A percentile compares a stretch with the other conserved stretches of the same genome.
Conservation (phyloP, 2,888 invertebrate species). For the Cerastoderma edule region DNA sequence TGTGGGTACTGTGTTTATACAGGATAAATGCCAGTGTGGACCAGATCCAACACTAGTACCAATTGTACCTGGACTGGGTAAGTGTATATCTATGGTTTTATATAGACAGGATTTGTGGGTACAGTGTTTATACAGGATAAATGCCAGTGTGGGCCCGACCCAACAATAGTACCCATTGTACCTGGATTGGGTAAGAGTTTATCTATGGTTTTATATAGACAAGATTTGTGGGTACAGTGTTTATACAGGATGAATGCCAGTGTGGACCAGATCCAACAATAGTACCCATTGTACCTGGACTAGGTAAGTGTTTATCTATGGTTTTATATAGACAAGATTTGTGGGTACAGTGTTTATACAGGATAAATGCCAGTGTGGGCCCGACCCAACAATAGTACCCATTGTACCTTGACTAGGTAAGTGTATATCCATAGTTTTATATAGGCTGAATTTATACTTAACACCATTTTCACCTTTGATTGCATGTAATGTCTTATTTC, state of each 20-base stretch:
- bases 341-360: too few relatives aligned
- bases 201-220: too few relatives aligned
- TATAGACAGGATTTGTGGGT: too few relatives aligned
- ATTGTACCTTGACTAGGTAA: background rate
- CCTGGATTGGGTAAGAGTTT: background rate
- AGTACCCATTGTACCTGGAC: background rate
- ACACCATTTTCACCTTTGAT: too few relatives aligned
- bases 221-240: conserved; percentile 39
- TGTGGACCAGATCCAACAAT: conserved; percentile 10
- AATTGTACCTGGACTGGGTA: background rate
- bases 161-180: background rate
- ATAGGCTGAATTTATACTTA: too few relatives aligned
- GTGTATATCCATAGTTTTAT: too few relatives aligned
- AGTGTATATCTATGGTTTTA: too few relatives aligned
- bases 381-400: background rate
- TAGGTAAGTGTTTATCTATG: too few relatives aligned
- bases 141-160: conserved; percentile 31
- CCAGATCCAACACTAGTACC: background rate
- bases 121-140: conserved; percentile 23
- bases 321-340: too few relatives aligned
- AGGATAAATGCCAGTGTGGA: conserved; percentile 30
- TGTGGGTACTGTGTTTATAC: conserved; percentile 36
- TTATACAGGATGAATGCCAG: conserved; percentile 27
- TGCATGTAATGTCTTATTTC: too few relatives aligned
- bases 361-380: too few relatives aligned